Conservation (phyloP, 1,140 invertebrate genomes). For the Leptonema lineaticorne region DNA sequence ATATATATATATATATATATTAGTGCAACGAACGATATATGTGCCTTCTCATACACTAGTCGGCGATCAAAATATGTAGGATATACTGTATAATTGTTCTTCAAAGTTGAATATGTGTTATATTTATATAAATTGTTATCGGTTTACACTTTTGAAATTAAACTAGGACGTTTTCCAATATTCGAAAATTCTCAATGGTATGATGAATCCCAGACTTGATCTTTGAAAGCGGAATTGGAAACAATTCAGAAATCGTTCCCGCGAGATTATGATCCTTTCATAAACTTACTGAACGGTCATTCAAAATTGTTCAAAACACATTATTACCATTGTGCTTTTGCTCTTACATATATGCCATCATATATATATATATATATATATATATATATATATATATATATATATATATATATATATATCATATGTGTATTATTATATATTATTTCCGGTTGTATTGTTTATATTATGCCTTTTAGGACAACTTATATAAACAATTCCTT, state of each 20-base stretch:
- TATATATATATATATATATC: too few relatives aligned
- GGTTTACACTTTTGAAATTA: neutral
- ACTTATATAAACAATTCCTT: too few relatives aligned
- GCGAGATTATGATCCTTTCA: neutral
- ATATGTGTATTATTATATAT: too few relatives aligned
- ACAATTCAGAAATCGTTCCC: constrained; percentile 12
- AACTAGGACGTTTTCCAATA: neutral
- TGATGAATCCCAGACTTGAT: neutral
- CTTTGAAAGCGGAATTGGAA: neutral
- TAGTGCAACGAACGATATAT: too few relatives aligned
- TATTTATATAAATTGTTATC: neutral
- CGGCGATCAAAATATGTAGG: too few relatives aligned
- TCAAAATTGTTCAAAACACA: neutral
- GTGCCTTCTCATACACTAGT: too few relatives aligned
- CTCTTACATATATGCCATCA: neutral
- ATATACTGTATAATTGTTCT: neutral
- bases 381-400: too few relatives aligned
- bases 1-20: too few relatives aligned
- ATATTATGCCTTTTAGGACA: too few relatives aligned
- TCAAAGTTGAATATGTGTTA: neutral
- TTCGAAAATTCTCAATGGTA: neutral
- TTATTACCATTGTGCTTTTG: too few relatives aligned
- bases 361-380: neutral
- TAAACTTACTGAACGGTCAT: neutral
- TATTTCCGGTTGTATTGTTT: too few relatives aligned